Evolutionary conservation across 2,797 vertebrate genomes (phyloP), one percentile per base, ranked within the genome.

Genomic region (Malurus leucopterus): DNA sequence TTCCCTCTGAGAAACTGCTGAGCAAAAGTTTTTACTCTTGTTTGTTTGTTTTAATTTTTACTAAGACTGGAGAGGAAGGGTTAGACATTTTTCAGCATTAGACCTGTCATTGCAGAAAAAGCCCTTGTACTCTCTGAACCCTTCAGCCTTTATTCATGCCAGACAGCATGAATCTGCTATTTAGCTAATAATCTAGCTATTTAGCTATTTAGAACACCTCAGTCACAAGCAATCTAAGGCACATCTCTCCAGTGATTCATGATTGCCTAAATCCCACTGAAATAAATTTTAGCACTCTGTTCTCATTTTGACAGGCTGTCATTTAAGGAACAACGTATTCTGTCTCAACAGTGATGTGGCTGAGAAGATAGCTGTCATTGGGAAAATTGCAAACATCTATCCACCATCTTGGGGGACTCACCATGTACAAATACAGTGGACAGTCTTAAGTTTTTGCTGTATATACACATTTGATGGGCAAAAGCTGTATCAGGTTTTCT

Each of bases 331-430:
- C 43, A 75, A 22, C 1, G 1, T 36, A 24, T 47, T 38, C 38
- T 47, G 3, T 62, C 44, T 51, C 49, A 58, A 17, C 1, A 8
- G 62, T 22, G 36, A 54, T 0, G 0, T 23, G 59, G 9, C 67
- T 50, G 43, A 88, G 58, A 77, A 90, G 43, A 68, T 1, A 65
- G 13, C 23, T 34, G 68, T 65, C 41, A 54, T 3, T 59, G 59
- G 57, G 40, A 46, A 78, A 72, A 65, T 1, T 29, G 23, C 15
- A 70, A 58, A 54, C 13, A 50, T 68, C 24, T 53, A n/a, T 43
- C 46, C 4, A 10, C 22, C 2, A 1, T 13, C 21, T 20, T 47
- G 30, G 8, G 18, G 30, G 17, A 20, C 29, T 58, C 36, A 32
- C 16, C 38, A 38, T 24, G 27, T 36, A 50, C 15, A 46, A 69